phyloP scores from a whole-genome alignment of 1,140 invertebrate genomes.

The Cydia amplana region DNA sequence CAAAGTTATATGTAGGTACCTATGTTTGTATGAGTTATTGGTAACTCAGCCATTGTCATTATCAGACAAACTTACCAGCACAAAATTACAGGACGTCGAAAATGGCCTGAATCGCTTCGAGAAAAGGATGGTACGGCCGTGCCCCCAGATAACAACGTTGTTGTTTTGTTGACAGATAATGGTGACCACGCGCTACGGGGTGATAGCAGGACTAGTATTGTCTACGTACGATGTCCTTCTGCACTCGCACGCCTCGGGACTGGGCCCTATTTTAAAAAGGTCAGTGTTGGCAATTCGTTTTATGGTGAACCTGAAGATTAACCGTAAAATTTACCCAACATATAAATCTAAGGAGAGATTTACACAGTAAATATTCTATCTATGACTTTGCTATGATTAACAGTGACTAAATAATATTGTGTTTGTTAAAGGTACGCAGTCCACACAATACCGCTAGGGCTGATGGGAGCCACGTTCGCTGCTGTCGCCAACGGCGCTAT shows the following conservation, averaged over 20 bases:
- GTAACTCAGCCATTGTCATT: not conserved
- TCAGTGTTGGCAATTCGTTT: slow-evolving; percentile 33
- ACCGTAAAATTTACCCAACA: too few species aligned
- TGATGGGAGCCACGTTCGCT: slow-evolving; percentile 66
- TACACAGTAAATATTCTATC: too few species aligned
- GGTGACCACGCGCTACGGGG: slow-evolving; percentile 54
- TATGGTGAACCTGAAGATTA: not conserved
- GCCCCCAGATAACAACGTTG: slow-evolving; percentile 46
- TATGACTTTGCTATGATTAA: too few species aligned
- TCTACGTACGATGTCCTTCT: slow-evolving; percentile 59
- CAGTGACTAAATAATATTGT: slow-evolving; percentile 6
- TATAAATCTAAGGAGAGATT: too few species aligned
- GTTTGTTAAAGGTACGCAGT: slow-evolving; percentile 50
- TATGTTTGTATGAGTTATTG: not conserved
- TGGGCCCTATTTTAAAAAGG: slow-evolving; percentile 51
- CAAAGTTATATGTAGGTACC: not conserved
- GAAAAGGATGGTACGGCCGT: too few species aligned
- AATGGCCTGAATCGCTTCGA: too few species aligned
- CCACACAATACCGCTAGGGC: slow-evolving; percentile 52
- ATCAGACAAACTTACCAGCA: slow-evolving; percentile 49
- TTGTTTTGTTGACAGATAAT: slow-evolving; percentile 39
- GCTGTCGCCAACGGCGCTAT: slow-evolving; percentile 51
- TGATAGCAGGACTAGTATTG: slow-evolving; percentile 51
- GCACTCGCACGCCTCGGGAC: slow-evolving; percentile 55
- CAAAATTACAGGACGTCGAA: too few species aligned